Base-by-base conservation (phyloP, 2,888 invertebrate genomes). In the Tiliacea citrago region DNA sequence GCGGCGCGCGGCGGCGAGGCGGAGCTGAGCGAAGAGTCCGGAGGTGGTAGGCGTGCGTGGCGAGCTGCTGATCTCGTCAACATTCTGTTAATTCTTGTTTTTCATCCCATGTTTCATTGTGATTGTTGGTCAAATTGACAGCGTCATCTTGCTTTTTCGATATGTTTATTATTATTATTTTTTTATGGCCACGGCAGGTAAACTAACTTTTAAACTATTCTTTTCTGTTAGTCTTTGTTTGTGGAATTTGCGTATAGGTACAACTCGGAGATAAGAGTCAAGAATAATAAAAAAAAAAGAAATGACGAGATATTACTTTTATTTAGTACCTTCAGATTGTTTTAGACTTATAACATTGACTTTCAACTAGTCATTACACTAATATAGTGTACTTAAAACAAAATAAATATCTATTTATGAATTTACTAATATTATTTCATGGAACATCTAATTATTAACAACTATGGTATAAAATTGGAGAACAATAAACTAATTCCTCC, bases 361-460 rank as follows among this genome's bases (percentile, higher is more conserved):
- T 91, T 73, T 70, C 62, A 83, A 69, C 90, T 93, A 94, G 91
- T 93, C 89, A 88, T 95, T 94, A 96, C 96, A 96, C 96, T 96
- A 96, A 96, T 96, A 95, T 96, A 96, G 96, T 96, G 96, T 95
- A 96, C 90, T 91, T 93, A 91, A 73, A 90, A 88, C 88, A 87
- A 89, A 91, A 92, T 94, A 94, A 93, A 93, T 91, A 93, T 81
- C 73, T 84, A 85, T 78, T 69, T 75, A 68, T 82, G 79, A 84
- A 79, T 81, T 88, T 81, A 83, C 68, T 75, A 68, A 76, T 60
- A 75, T 45, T 77, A 61, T 69, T 76, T 66, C 47, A 68, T 76
- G 45, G 45, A 70, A 76, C 69, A 73, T 63, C 61, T 61, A 74
- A 73, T 82, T 73, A 73, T 63, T 74, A 78, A 79, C 76, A 73